Base-by-base conservation (phyloP, 1,140 invertebrate species). In the Nephila pilipes region DNA sequence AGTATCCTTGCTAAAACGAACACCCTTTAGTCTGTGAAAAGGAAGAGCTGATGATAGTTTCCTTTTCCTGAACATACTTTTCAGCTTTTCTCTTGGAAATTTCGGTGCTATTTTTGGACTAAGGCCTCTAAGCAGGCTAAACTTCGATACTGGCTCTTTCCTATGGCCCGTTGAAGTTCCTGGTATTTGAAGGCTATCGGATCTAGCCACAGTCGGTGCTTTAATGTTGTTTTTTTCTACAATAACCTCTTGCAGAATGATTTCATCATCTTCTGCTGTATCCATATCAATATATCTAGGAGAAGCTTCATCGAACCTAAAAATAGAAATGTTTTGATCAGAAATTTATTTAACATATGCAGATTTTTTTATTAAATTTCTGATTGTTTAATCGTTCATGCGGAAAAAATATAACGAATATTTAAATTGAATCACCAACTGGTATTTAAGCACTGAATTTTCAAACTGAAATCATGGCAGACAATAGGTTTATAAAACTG, bases 241-340 rank as follows among this genome's bases (percentile, higher is more conserved):
- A 54, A 89, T 89, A 85, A 93, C 92, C 87, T 93, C 92, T 88
- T 93, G 92, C 36, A 93, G 32, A 57, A 93, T 46, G 25, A 93
- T 93, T 65, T 93, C 92, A 38, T 93, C 85, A 65, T 93, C 92
- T 89, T 93, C 92, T 65, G 92, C 92, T 55, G 12, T 89, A 89
- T 69, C 85, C 92, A 93, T 93, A 57, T 93, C 92, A 29, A 93
- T 5, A 29, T 55, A 12, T 36, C 8, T 36, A 65, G 92, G 79
- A 63, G 65, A n/a, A 8, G 14, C 57, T 89, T 80, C 55, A 88
- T 38, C 18, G 54, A 22, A 55, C 55, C 92, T 93, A 57, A 5
- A 54, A 1, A 22, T 3, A 58, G 25, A 87, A 16, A 83, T 83
- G 54, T 83, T 65, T n/a, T 54, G 0, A 18, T 75, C 14, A 75